These are phyloP conservation scores for Venusia cambrica DNA, from an alignment of 2,888 invertebrate genomes.

Conservation along the genomic window DNA sequence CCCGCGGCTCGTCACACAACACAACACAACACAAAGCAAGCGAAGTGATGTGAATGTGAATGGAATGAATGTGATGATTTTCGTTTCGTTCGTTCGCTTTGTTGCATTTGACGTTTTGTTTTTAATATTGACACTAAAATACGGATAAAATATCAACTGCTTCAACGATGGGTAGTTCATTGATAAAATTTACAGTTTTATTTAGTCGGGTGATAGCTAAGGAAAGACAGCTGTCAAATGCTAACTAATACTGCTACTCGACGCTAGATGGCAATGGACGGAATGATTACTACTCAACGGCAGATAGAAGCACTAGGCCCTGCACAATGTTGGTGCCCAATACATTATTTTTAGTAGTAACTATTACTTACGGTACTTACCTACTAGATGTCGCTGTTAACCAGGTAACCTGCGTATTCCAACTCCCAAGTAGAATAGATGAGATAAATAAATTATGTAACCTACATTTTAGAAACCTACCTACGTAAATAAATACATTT, in stretches of 20 bases:
- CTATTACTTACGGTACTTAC: too few species aligned
- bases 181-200: not conserved
- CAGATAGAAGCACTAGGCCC: slow-evolving; percentile 37
- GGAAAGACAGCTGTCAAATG: slow-evolving; percentile 21
- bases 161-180: rapidly evolving
- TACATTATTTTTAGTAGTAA: not conserved
- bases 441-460: too few species aligned
- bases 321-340: too few species aligned
- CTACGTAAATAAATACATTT: too few species aligned
- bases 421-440: too few species aligned
- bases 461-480: too few species aligned
- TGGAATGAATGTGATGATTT: too few species aligned
- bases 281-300: slow-evolving; percentile 26
- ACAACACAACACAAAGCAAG: slow-evolving; percentile 48
- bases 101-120: slow-evolving; percentile 36
- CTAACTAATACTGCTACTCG: slow-evolving; percentile 20
- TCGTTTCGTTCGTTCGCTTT: too few species aligned
- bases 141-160: not conserved
- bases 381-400: too few species aligned
- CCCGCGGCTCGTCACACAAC: too few species aligned
- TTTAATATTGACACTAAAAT: slow-evolving; percentile 6
- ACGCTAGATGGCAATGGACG: slow-evolving; percentile 14
- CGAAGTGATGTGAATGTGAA: too few species aligned
- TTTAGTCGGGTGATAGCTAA: slow-evolving; percentile 1
- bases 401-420: too few species aligned